A percentile compares a stretch with the other conserved stretches of the same genome.
Evolutionary conservation across 2,888 invertebrate genomes (phyloP).

Genomic region (Lissocephala sabroskyi): DNA sequence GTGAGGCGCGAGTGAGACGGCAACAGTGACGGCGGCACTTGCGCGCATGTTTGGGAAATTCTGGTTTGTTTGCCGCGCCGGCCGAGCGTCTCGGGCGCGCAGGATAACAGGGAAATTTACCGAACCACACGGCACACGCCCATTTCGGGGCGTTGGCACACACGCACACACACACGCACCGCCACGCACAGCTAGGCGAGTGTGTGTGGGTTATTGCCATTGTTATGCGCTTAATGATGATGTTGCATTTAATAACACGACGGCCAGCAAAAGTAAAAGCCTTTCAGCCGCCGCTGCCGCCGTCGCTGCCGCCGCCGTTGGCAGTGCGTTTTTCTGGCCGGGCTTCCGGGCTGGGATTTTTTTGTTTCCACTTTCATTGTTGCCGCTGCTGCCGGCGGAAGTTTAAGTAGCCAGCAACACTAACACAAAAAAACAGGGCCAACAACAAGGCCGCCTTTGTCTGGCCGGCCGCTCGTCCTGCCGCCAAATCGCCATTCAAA

Average conservation of each 20-base stretch:
- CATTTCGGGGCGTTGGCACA: constrained; percentile 14
- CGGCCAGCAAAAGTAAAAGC: constrained; percentile 31
- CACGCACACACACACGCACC: too few relatives aligned
- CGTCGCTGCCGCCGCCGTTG: constrained; percentile 16
- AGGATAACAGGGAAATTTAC: constrained; percentile 41
- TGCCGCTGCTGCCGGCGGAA: constrained; percentile 46
- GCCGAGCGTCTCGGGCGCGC: too few relatives aligned
- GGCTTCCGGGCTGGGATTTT: too few relatives aligned
- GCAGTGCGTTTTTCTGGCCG: constrained; percentile 18
- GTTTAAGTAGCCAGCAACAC: constrained; percentile 46
- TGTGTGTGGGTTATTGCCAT: constrained; percentile 31
- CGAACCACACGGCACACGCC: constrained; percentile 23
- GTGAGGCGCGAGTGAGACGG: constrained; percentile 30
- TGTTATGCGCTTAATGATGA: constrained; percentile 60
- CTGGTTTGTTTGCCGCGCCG: too few relatives aligned
- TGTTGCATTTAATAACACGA: constrained; percentile 55
- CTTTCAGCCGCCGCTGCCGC: constrained; percentile 33
- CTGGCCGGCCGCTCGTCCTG: not conserved
- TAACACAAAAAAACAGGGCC: constrained; percentile 18
- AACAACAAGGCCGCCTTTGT: not conserved
- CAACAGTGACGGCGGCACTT: constrained; percentile 25
- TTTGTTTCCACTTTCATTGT: constrained; percentile 11
- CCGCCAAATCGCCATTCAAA: not conserved
- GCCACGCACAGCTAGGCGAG: too few relatives aligned
- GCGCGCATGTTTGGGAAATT: constrained; percentile 45